Evolutionary conservation across 2,797 vertebrate genomes (phyloP).

Genomic region (Crocidura indochinensis): DNA sequence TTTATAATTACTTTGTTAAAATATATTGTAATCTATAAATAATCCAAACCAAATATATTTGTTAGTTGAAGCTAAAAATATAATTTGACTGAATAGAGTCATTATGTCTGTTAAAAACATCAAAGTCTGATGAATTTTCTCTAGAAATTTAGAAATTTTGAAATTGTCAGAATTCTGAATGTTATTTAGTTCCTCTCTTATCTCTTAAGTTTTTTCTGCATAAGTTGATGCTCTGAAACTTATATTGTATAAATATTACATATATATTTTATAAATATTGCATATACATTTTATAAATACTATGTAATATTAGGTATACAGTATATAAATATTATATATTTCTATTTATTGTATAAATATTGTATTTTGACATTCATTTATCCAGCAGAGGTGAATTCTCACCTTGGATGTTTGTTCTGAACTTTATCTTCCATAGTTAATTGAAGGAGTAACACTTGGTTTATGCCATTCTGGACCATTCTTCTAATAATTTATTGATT

Average conservation of each 20-base stretch:
- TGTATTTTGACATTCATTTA: background rate
- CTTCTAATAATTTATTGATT: background rate
- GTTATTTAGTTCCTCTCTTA: accelerated
- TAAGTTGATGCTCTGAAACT: background rate
- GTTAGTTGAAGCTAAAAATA: background rate
- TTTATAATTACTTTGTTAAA: no score
- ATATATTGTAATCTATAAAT: no score
- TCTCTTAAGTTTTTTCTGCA: background rate
- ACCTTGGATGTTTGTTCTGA: background rate
- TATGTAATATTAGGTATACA: no score
- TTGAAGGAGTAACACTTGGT: background rate
- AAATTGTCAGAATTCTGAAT: background rate
- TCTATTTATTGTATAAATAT: no score
- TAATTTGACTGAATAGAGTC: no score
- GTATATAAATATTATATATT: no score
- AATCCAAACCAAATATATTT: no score
- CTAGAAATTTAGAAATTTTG: background rate
- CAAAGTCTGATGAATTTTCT: background rate
- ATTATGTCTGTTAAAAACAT: background rate
- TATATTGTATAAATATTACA: background rate
- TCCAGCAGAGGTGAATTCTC: background rate
- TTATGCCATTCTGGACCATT: background rate
- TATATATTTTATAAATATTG: no score
- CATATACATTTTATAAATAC: no score
- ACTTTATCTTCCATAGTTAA: background rate